phyloP scores from a whole-genome alignment of 2,888 invertebrate species.

The Lingula anatina region DNA sequence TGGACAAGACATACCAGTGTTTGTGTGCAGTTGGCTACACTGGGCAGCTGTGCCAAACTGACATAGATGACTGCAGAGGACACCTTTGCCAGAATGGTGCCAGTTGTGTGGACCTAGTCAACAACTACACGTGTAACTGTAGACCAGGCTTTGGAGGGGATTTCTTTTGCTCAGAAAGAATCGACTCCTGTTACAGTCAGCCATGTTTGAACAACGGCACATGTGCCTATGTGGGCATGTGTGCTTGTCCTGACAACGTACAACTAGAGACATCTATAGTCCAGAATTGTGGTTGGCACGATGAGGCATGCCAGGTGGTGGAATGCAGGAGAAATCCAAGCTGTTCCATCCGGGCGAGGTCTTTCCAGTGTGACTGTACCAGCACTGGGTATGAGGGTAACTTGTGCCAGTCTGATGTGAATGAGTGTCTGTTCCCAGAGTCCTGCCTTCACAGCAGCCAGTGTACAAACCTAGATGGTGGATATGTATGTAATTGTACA shows the following conservation, averaged over 20 bases:
- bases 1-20: constrained; percentile 17
- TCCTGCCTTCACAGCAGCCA: constrained; percentile 26
- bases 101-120: constrained; percentile 19
- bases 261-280: too few relatives aligned
- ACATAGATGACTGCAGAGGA: constrained; percentile 27
- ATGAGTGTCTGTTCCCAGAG: constrained; percentile 20
- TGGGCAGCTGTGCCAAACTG: constrained; percentile 18
- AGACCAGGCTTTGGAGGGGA: constrained; percentile 23
- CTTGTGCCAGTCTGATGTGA: constrained; percentile 20
- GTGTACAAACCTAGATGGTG: constrained; percentile 26
- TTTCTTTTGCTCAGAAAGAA: constrained; percentile 19
- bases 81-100: constrained; percentile 21
- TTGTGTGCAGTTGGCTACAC: constrained; percentile 18
- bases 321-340: constrained; percentile 18
- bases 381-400: constrained; percentile 25
- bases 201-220: constrained; percentile 33
- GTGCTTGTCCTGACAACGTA: constrained; percentile 32
- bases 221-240: constrained; percentile 29
- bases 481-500: constrained; percentile 26
- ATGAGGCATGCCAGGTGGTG: constrained; percentile 31
- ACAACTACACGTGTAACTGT: constrained; percentile 23
- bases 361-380: constrained; percentile 29
- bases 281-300: constrained; percentile 33
- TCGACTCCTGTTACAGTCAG: constrained; percentile 28
- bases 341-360: constrained; percentile 16